A percentile compares a stretch with the other conserved stretches of the same genome.
Conservation (phyloP, 2,888 invertebrate genomes). For the Formica aserva region DNA sequence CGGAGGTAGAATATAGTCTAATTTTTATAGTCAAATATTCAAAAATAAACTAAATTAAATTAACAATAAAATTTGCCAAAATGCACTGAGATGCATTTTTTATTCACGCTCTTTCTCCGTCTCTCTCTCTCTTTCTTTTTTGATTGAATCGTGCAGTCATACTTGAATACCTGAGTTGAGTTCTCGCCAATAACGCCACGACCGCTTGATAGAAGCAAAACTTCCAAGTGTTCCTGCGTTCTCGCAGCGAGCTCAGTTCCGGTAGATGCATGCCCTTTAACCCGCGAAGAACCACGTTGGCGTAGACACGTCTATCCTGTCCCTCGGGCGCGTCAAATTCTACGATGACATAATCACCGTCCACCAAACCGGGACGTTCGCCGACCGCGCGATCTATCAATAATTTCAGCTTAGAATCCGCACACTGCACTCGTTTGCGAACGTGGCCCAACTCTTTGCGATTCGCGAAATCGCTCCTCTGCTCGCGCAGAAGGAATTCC, state of each 20-base stretch:
- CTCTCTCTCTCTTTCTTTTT: background rate
- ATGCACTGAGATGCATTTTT: background rate
- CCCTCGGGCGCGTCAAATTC: slow-evolving; percentile 65
- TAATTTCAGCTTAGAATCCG: background rate
- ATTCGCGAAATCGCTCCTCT: slow-evolving; percentile 71
- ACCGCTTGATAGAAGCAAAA: slow-evolving; percentile 82
- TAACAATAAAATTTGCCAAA: background rate
- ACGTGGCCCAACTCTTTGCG: slow-evolving; percentile 81
- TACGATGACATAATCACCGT: slow-evolving; percentile 79
- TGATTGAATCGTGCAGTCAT: background rate
- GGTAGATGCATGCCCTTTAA: slow-evolving; percentile 80
- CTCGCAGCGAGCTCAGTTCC: slow-evolving; percentile 74
- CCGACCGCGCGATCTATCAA: slow-evolving; percentile 77
- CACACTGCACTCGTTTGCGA: slow-evolving; percentile 72
- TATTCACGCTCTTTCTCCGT: background rate
- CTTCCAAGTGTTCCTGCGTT: slow-evolving; percentile 81
- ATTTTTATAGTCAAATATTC: background rate
- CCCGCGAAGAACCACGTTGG: slow-evolving; percentile 78
- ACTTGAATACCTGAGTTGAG: slow-evolving; percentile 79
- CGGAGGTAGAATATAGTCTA: background rate
- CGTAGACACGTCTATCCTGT: slow-evolving; percentile 68
- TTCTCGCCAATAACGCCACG: slow-evolving; percentile 81
- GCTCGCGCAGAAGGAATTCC: slow-evolving; percentile 56
- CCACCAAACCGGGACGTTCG: slow-evolving; percentile 79
- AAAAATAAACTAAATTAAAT: background rate